These are phyloP conservation scores for Porites australiensis DNA, from an alignment of 64 coral and sea anemone genomes.

Conservation along the genomic window DNA sequence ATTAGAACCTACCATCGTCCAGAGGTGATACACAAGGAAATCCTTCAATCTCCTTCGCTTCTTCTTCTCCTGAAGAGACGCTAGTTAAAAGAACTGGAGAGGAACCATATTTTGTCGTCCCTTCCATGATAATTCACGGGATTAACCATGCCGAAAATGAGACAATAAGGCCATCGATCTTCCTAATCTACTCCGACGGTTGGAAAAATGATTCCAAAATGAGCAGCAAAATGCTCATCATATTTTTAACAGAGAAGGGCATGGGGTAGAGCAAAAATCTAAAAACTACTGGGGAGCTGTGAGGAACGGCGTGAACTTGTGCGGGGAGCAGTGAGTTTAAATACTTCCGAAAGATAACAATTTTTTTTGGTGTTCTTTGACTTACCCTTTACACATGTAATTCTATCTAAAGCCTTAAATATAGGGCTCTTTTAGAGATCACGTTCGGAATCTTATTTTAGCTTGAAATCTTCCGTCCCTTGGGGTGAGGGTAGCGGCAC, in stretches of 20 bases:
- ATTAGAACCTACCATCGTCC: slow-evolving; percentile 53
- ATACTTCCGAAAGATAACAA: too few species aligned
- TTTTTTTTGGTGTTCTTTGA: too few species aligned
- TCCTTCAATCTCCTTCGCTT: slow-evolving; percentile 16
- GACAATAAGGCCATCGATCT: not conserved
- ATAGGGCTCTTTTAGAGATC: too few species aligned
- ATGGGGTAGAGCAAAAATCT: too few species aligned
- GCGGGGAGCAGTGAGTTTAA: not conserved
- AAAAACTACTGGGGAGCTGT: not conserved
- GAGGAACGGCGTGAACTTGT: not conserved
- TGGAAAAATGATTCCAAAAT: not conserved
- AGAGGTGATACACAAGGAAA: slow-evolving; percentile 80
- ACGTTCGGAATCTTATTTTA: too few species aligned
- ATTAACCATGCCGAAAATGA: not conserved
- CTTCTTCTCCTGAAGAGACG: not conserved
- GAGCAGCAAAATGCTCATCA: not conserved
- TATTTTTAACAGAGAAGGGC: too few species aligned
- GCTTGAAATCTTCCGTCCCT: too few species aligned
- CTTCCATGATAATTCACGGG: slow-evolving; percentile 6
- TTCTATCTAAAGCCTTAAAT: too few species aligned
- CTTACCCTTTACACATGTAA: too few species aligned
- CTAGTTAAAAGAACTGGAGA: slow-evolving; percentile 18
- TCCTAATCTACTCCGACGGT: not conserved
- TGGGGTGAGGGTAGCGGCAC: too few species aligned
- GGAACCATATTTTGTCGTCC: slow-evolving; percentile 58